phyloP scores from a whole-genome alignment of 2,113 vertebrate species.

The Aix galericulata region DNA sequence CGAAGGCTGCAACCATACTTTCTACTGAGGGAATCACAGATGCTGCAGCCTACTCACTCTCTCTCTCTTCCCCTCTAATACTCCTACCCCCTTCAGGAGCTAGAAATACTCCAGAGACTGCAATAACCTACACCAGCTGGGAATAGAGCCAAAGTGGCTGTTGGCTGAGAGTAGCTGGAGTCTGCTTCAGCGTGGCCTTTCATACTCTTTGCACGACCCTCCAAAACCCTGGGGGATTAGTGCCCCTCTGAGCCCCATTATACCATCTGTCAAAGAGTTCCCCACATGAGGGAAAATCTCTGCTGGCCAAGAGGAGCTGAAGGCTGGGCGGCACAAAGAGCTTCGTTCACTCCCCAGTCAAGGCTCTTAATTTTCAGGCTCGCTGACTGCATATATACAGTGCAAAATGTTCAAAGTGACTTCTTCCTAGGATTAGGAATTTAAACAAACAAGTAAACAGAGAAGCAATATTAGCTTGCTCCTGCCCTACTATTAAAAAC shows the following conservation, averaged over 20 bases:
- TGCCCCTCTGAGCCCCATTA: constrained; percentile 36
- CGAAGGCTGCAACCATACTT: background rate
- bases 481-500: constrained; percentile 24
- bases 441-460: constrained; percentile 55
- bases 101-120: constrained; percentile 37
- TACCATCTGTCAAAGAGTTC: constrained; percentile 32
- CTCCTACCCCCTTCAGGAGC: background rate
- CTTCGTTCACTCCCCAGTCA: background rate
- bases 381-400: background rate
- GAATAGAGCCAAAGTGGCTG: constrained; percentile 36
- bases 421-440: constrained; percentile 43
- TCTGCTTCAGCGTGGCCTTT: constrained; percentile 31
- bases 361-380: background rate
- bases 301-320: background rate
- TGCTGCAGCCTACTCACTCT: background rate
- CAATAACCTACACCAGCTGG: constrained; percentile 29
- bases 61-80: background rate
- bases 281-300: background rate
- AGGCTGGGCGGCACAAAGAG: constrained; percentile 24
- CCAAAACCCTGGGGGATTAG: constrained; percentile 6
- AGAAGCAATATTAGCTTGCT: constrained; percentile 2
- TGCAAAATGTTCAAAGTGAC: background rate
- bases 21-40: background rate
- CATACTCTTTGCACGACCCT: constrained; percentile 3
- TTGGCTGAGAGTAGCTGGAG: constrained; percentile 11